Conservation (phyloP, 2,888 invertebrate species). For the Bugula neritina region DNA sequence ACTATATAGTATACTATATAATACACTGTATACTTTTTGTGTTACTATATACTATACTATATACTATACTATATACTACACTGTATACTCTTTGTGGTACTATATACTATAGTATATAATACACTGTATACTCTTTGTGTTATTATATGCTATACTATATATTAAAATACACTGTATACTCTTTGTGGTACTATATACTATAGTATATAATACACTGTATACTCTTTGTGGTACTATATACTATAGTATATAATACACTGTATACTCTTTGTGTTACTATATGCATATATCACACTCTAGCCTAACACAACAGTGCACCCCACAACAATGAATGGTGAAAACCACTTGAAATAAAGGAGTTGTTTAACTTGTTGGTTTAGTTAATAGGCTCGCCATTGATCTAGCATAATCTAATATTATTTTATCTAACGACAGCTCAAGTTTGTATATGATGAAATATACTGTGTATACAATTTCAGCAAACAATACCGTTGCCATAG, state of each 20-base stretch:
- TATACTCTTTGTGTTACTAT: not conserved
- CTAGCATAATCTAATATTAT: not conserved
- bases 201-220: no score
- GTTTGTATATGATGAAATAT: constrained; percentile 23
- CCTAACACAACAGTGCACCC: not conserved
- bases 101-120: no score
- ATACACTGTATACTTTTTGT: no score
- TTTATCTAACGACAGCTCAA: constrained; percentile 9
- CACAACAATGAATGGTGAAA: no score
- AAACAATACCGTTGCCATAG: constrained; percentile 25
- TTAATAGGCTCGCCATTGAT: not conserved
- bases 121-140: no score
- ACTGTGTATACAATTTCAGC: not conserved
- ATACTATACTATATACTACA: no score
- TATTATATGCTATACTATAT: no score
- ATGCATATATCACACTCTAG: not conserved
- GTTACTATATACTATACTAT: no score
- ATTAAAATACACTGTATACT: no score
- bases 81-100: no score
- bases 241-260: not conserved
- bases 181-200: no score
- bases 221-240: not conserved
- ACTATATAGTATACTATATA: no score
- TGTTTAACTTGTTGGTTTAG: not conserved
- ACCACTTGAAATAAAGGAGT: not conserved